Evolutionary conservation across 2,797 vertebrate genomes (phyloP).

Genomic region (Triplophysa yarkandensis): DNA sequence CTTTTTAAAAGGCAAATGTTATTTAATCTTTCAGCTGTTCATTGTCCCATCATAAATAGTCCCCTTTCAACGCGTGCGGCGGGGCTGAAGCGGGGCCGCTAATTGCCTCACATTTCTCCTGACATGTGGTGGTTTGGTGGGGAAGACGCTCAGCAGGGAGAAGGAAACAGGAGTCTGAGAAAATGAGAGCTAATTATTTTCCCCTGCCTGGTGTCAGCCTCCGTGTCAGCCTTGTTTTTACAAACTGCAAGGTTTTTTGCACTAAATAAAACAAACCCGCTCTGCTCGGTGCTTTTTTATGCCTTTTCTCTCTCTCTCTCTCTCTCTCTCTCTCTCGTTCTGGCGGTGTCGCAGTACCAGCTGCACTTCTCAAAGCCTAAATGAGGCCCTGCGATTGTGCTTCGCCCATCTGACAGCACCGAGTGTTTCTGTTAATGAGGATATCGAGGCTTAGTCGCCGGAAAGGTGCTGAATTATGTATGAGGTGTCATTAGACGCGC

Average conservation of each 20-base stretch:
- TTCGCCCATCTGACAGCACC: conserved; percentile 99
- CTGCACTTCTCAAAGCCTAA: conserved; percentile 99
- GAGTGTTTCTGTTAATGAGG: conserved; percentile 99
- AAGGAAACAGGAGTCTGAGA: conserved; percentile 99
- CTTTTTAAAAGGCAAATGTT: conserved; percentile 99
- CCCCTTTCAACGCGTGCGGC: conserved; percentile 99
- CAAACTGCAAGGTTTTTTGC: conserved; percentile 99
- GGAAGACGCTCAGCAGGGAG: conserved; percentile 99
- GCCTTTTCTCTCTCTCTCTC: conserved; percentile 73
- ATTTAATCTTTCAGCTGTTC: conserved; percentile 99
- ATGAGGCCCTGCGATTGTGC: conserved; percentile 99
- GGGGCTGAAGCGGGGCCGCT: conserved; percentile 99
- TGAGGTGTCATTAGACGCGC: conserved; percentile 99
- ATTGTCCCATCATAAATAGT: conserved; percentile 99
- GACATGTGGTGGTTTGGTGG: conserved; percentile 99
- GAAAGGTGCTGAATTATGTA: conserved; percentile 99
- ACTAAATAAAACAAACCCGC: conserved; percentile 99
- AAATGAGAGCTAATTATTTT: conserved; percentile 99
- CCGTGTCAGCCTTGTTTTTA: conserved; percentile 99
- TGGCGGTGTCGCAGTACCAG: conserved; percentile 99
- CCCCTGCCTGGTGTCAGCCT: conserved; percentile 99
- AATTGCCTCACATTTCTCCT: conserved; percentile 99
- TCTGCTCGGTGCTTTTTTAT: conserved; percentile 77
- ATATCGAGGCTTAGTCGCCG: conserved; percentile 99
- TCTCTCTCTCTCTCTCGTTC: conserved; percentile 68